These are phyloP conservation scores for Deilephila porcellus DNA, from an alignment of 2,888 invertebrate species.

Conservation along the genomic window DNA sequence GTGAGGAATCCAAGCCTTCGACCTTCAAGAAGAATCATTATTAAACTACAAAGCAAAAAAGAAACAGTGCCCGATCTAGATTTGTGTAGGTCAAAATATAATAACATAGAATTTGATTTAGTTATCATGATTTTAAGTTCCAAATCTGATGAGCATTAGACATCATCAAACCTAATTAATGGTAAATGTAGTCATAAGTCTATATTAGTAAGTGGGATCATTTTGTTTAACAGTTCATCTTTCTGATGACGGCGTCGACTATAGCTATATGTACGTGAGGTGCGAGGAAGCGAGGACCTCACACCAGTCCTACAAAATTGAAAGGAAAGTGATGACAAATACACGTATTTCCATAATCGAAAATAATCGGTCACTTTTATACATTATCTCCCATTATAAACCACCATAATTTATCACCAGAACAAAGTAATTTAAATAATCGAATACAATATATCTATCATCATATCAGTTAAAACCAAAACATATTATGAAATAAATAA, in stretches of 20 bases:
- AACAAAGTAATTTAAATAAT: no score
- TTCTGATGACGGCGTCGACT: no score
- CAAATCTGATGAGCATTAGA: neutral
- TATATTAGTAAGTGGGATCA: neutral
- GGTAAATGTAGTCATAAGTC: neutral
- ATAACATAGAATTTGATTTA: neutral
- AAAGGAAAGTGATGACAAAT: no score
- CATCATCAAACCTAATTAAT: constrained; percentile 7
- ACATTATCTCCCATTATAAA: no score
- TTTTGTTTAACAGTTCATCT: neutral
- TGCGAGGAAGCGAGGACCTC: no score
- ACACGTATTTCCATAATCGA: no score
- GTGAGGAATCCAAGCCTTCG: neutral
- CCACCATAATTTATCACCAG: no score
- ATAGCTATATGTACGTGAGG: no score
- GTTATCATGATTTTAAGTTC: neutral
- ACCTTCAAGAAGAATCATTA: neutral
- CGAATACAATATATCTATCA: no score
- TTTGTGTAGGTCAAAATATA: neutral
- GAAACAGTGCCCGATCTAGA: neutral
- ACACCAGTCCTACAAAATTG: no score
- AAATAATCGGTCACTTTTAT: no score
- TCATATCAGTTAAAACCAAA: neutral
- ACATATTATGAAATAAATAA: neutral
- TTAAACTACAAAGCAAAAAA: neutral